Evolutionary conservation across 1,140 invertebrate genomes (phyloP), one percentile per base, ranked within the genome.

Genomic region (Phymastichus coffea): DNA sequence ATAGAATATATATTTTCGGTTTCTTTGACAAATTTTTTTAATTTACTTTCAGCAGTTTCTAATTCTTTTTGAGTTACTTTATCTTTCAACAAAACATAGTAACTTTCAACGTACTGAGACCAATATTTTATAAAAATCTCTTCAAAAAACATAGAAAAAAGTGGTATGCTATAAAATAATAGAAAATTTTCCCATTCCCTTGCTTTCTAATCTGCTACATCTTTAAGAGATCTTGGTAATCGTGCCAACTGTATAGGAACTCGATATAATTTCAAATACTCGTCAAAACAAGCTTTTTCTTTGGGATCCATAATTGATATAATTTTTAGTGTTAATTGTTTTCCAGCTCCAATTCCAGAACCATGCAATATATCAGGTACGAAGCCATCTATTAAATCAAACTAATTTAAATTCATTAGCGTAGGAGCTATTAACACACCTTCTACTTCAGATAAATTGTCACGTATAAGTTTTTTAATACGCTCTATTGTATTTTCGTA

Each of bases 281-380:
- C 28, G 28, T 33, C 28, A 33, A 33, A 12, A 7, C 12, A n/a
- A n/a, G n/a, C 28, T 33, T 33, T 33, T 7, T 7, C 12, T 7
- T 6, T 33, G 12, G 6, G 6, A 33, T 33, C 28, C 6, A 33
- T 12, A 6, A 33, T 33, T 33, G 12, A 33, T 33, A 33, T 12
- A 33, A 33, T 7, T 7, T 7, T 7, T 33, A 33, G 12, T 40
- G 9, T 40, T 8, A 17, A 9, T 12, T 40, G 8, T 40, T 17
- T 40, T 9, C 38, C 8, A 17, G 4, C 8, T 12, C 38, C 15
- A 4, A 9, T n/a, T n/a, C 38, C 10, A 40, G 10, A 40, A 37
- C 35, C 25, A 40, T 60, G 58, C 58, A 60, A 53, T 4, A 46
- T 46, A 48, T 46, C 28, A 30, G 47, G 33, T 10, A 59, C 22